A percentile compares a stretch with the other conserved stretches of the same genome.
phyloP scores from a whole-genome alignment of 2,797 vertebrate species.

The Microcaecilia unicolor region DNA sequence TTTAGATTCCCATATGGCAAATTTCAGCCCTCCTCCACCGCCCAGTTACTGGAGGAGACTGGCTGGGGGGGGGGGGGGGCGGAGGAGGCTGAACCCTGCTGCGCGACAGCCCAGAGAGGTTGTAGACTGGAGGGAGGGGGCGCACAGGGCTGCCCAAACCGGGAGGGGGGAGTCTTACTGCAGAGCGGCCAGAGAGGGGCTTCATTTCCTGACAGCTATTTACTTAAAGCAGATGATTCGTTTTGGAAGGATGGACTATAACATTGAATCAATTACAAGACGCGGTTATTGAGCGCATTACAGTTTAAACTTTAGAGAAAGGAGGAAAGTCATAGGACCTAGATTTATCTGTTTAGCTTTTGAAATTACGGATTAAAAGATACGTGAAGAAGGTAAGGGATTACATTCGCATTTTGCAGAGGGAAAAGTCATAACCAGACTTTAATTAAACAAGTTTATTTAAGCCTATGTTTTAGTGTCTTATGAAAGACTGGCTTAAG shows the following conservation, averaged over 20 bases:
- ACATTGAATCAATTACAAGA: slow-evolving; percentile 91
- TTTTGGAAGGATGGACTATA: slow-evolving; percentile 84
- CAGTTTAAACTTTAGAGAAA: slow-evolving; percentile 61
- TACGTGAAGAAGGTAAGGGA: slow-evolving; percentile 10
- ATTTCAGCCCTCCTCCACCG: slow-evolving; percentile 26
- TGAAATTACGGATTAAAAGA: neutral
- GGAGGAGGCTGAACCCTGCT: slow-evolving; percentile 42
- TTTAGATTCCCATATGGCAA: slow-evolving; percentile 45
- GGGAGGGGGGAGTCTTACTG: slow-evolving; percentile 70
- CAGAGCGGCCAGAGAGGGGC: slow-evolving; percentile 58
- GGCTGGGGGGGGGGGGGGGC: too few relatives aligned
- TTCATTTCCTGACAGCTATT: slow-evolving; percentile 91
- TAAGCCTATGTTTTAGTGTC: too few relatives aligned
- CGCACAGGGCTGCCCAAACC: slow-evolving; percentile 19
- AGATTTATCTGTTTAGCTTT: neutral
- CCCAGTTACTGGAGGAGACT: slow-evolving; percentile 40
- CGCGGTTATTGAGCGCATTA: slow-evolving; percentile 66
- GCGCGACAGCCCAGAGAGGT: slow-evolving; percentile 43
- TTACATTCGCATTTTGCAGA: too few relatives aligned
- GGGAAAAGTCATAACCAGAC: too few relatives aligned
- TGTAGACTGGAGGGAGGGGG: slow-evolving; percentile 25
- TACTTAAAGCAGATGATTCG: slow-evolving; percentile 89
- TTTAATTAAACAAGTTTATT: too few relatives aligned
- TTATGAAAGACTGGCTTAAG: too few relatives aligned
- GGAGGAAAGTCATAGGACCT: slow-evolving; percentile 9